These are phyloP conservation scores for Formica exsecta DNA, from an alignment of 1,140 invertebrate genomes.

Conservation along the genomic window DNA sequence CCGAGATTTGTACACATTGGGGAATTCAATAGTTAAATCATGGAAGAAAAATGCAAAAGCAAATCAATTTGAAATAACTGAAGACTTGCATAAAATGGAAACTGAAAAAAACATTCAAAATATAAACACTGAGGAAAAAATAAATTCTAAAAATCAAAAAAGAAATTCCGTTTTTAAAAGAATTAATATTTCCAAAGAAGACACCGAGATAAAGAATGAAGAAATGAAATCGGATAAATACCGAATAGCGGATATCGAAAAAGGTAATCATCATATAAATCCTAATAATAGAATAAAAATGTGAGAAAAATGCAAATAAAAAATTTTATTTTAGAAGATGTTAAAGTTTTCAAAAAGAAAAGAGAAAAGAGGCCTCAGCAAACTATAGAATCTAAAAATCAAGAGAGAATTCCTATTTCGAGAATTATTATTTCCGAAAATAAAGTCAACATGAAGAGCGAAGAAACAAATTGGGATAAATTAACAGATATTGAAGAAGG, in stretches of 20 bases:
- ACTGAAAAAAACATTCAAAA: not conserved
- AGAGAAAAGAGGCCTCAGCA: not conserved
- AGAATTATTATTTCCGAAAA: too few relatives aligned
- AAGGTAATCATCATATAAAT: constrained; percentile 21
- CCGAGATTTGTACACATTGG: not conserved
- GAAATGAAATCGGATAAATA: constrained; percentile 2
- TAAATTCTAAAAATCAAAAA: not conserved
- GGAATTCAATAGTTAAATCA: not conserved
- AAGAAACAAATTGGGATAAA: too few relatives aligned
- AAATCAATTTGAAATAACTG: constrained; percentile 5
- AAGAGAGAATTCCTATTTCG: too few relatives aligned
- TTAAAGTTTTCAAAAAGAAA: not conserved
- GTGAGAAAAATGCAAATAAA: not conserved
- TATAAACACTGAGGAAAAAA: not conserved
- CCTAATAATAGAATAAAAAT: not conserved
- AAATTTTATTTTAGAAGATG: constrained; percentile 30
- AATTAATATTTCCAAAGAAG: not conserved
- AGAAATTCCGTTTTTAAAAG: not conserved
- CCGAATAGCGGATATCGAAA: not conserved
- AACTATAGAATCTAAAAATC: too few relatives aligned
- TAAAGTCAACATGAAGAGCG: too few relatives aligned
- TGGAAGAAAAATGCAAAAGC: not conserved
- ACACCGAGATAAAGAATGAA: not conserved
- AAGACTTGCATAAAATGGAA: not conserved
- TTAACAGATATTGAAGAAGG: too few relatives aligned